Base-by-base conservation (phyloP, 2,888 invertebrate genomes). In the Callosobruchus maculatus region DNA sequence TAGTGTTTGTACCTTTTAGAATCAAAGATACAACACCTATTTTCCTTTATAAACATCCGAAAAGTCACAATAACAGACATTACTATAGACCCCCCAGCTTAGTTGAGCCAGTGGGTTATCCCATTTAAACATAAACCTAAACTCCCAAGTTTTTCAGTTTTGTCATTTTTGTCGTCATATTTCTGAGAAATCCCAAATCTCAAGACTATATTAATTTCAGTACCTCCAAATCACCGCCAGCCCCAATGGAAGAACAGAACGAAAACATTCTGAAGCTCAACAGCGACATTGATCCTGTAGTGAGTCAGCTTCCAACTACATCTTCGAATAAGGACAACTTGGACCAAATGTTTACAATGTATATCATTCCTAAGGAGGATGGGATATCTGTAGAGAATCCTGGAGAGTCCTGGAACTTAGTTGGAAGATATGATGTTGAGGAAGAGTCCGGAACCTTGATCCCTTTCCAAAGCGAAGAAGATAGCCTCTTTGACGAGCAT, bases 361-460 rank as follows among this genome's bases (percentile, higher is more conserved):
- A 82, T 77, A 82, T 86, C 21, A 83, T 85, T 66, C 81, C 85
- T 1, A 86, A 85, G 73, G 85, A 85, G 70, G 84, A 84, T 7
- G 82, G 83, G 71, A 82, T 80, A 21, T 80, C 81, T 70, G 80
- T 82, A 4, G 85, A 85, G 73, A 82, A 82, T 77, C 80, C 82
- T 49, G 76, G 81, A 3, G 86, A 86, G 73, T 78, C 84, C 2
- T 87, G 87, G 87, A 86, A 83, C 77, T 81, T 86, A 72, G 86
- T 86, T 68, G 86, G 85, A 66, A 85, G 83, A 78, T 88, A 87
- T 75, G 87, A 85, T 75, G 87, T 87, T 4, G 87, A 86, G 72
- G 86, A 86, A 79, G 86, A 86, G 79, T 85, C 87, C 9, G 87
- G 86, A 20, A 82, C 83, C 68, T 80, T 88, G 70, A 86, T 87